Evolutionary conservation across 2,888 invertebrate species (phyloP).

Genomic region (Plutella xylostella): DNA sequence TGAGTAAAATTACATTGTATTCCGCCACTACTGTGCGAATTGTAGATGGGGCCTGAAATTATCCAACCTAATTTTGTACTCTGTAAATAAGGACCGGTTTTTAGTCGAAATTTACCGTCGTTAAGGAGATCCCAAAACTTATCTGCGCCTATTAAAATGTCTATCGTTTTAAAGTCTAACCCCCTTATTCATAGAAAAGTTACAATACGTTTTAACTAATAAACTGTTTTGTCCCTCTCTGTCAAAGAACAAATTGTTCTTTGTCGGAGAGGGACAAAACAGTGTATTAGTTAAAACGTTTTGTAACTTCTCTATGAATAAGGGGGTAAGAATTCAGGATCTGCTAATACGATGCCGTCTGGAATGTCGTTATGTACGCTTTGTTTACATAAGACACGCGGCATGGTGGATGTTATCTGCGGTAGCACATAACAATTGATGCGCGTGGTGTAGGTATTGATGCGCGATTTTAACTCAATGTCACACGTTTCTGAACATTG

Average conservation of each 20-base stretch:
- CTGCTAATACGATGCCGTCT: not conserved
- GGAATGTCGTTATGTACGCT: not conserved
- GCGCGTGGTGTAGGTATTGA: not conserved
- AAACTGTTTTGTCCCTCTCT: no score
- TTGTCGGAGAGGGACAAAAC: no score
- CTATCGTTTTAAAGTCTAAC: not conserved
- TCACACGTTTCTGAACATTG: not conserved
- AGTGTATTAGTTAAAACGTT: no score
- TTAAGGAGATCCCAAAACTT: not conserved
- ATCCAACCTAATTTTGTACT: not conserved
- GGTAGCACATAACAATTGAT: slow-evolving; percentile 4
- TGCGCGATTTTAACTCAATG: not conserved
- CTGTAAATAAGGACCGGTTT: not conserved
- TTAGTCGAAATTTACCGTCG: not conserved
- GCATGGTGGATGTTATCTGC: not conserved
- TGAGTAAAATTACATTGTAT: slow-evolving; percentile 6
- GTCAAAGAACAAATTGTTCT: no score
- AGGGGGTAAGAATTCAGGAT: not conserved
- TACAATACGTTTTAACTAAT: no score
- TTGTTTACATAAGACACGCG: not conserved
- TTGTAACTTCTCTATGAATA: no score
- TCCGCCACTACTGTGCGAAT: not conserved
- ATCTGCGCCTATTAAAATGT: not conserved
- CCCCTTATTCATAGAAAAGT: no score
- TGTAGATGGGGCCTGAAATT: slow-evolving; percentile 10